Evolutionary conservation across 2,797 vertebrate species (phyloP), one percentile per base, ranked within the genome.

Genomic region (Decapterus maruadsi): DNA sequence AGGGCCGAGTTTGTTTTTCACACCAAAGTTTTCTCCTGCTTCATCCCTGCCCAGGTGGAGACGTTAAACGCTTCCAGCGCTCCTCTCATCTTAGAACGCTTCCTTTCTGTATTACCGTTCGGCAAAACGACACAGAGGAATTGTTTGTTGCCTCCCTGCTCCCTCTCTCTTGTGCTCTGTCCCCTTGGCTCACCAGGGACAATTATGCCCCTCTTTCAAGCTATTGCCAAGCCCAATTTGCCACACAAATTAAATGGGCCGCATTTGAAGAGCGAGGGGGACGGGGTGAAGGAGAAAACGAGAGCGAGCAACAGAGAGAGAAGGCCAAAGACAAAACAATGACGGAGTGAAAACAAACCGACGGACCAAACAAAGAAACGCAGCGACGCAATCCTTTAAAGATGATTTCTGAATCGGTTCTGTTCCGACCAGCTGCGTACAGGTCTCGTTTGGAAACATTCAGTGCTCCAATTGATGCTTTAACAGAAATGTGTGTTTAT

Each of bases 191-290:
- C 87, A 85, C 78, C 43, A 17, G 87, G 85, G 88, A 91, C 91
- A 93, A 92, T 92, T 92, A 94, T 86, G 83, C 66, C 84, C 79
- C 75, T 82, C 81, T 86, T 92, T 92, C 88, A 77, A 87, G 80
- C 86, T 67, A 88, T 85, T 75, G 89, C 92, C 80, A 83, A 90
- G 87, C 89, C 87, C 87, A 90, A 93, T 93, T 92, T 91, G 88
- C 88, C 80, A 87, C 88, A 92, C 88, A 93, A 92, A 93, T 92
- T 91, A 93, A 93, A 91, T 79, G 50, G 80, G 76, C 83, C 20
- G 68, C 78, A 80, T 90, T 90, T 86, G 87, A 88, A 89, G 80
- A 89, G 87, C 68, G 70, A 71, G 72, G 71, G 71, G 82, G 78
- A 77, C 68, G 45, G 82, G 77, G 77, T 83, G 88, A 87, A 87